Evolutionary conservation across 2,113 vertebrate genomes (phyloP).

Genomic region (pig (Sus scrofa)): DNA sequence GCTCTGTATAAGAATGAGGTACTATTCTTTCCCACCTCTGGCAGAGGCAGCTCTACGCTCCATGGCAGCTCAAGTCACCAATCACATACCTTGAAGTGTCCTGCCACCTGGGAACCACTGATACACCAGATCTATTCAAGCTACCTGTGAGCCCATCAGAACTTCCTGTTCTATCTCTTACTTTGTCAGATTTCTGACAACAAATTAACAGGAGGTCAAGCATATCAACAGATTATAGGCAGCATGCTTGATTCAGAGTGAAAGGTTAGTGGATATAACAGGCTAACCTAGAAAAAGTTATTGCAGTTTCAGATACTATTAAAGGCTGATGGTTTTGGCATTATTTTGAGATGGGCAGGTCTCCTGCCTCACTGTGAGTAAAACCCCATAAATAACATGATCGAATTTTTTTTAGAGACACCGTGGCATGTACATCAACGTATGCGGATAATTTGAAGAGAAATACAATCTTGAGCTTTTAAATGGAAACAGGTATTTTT

Average conservation of each 20-base stretch:
- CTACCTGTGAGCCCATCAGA: not conserved
- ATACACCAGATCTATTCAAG: not conserved
- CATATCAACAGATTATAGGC: not conserved
- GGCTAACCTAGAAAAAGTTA: constrained; percentile 38
- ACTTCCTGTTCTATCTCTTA: not conserved
- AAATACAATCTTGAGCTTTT: constrained; percentile 35
- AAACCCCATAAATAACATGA: not conserved
- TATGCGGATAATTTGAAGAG: not conserved
- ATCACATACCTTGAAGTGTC: not conserved
- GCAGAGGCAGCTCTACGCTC: not conserved
- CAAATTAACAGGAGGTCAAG: constrained; percentile 56
- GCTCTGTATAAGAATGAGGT: not conserved
- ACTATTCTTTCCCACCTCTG: not conserved
- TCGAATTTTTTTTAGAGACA: not conserved
- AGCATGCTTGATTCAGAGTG: constrained; percentile 21
- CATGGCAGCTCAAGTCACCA: not conserved
- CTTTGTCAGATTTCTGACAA: constrained; percentile 40
- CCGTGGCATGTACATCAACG: not conserved
- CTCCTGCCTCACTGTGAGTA: not conserved
- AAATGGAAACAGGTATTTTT: constrained; percentile 51
- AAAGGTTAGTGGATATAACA: not conserved
- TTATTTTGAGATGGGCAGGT: constrained; percentile 36
- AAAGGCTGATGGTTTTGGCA: not conserved
- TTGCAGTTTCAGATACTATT: constrained; percentile 3
- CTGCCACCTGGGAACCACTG: not conserved